Conservation (phyloP, 2,113 vertebrate genomes). For the Meriones unguiculatus region DNA sequence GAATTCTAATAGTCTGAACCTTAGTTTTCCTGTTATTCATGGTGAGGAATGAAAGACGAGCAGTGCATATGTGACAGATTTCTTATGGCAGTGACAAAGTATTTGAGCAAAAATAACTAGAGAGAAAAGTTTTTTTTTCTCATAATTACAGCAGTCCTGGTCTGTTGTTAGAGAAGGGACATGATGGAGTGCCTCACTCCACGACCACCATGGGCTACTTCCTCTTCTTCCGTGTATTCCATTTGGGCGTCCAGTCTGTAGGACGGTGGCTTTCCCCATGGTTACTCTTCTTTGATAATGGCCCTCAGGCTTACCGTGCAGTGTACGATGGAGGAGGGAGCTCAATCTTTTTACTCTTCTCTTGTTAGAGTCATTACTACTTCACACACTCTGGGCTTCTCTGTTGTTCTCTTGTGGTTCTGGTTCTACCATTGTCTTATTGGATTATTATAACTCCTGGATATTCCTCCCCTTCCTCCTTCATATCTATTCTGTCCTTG, state of each 20-base stretch:
- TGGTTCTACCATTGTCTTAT: not conserved
- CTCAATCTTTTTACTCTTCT: not conserved
- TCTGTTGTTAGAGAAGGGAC: not conserved
- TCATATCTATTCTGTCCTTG: not conserved
- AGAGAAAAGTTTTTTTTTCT: not conserved
- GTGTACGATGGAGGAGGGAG: not conserved
- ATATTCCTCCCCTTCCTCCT: not conserved
- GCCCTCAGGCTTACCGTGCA: not conserved
- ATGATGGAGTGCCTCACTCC: not conserved
- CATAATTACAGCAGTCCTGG: too few relatives aligned
- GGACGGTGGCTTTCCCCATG: not conserved
- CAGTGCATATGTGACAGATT: not conserved
- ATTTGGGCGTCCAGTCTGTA: not conserved
- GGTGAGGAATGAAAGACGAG: conserved; percentile 49
- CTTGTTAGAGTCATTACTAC: not conserved
- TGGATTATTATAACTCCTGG: not conserved
- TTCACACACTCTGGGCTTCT: not conserved
- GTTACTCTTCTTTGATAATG: not conserved
- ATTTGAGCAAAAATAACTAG: not conserved
- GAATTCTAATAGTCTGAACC: conserved; percentile 28
- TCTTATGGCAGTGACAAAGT: not conserved
- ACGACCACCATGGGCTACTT: not conserved
- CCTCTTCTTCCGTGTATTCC: not conserved
- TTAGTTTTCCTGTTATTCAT: conserved; percentile 57
- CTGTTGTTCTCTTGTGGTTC: not conserved